phyloP scores from a whole-genome alignment of 2,113 vertebrate genomes.

The Synchiropus splendidus region DNA sequence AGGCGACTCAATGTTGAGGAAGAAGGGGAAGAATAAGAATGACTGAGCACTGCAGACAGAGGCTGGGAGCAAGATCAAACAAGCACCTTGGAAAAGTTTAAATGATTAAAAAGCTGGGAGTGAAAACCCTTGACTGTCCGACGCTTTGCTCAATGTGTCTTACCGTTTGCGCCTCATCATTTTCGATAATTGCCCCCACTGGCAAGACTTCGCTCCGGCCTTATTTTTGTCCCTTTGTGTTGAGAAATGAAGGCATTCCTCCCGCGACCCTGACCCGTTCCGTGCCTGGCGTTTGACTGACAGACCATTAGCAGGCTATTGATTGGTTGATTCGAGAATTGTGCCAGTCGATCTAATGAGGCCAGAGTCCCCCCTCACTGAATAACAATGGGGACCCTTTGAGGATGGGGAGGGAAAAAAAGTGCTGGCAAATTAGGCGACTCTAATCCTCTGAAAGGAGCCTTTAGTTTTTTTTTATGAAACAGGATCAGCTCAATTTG shows the following conservation, averaged over 20 bases:
- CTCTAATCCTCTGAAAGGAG: conserved; percentile 17
- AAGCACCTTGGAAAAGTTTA: conserved; percentile 36
- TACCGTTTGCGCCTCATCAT: conserved; percentile 44
- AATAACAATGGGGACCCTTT: conserved; percentile 44
- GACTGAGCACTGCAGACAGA: neutral
- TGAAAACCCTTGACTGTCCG: conserved; percentile 13
- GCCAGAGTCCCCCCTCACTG: conserved; percentile 35
- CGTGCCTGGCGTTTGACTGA: conserved; percentile 46
- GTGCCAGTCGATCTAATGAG: conserved; percentile 50
- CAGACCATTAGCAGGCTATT: conserved; percentile 58
- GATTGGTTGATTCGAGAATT: conserved; percentile 51
- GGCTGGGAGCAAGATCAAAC: conserved; percentile 13
- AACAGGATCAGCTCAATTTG: conserved; percentile 11
- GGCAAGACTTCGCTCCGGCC: conserved; percentile 30
- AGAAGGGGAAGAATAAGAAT: neutral
- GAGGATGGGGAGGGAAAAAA: conserved; percentile 29
- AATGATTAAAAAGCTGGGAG: conserved; percentile 32
- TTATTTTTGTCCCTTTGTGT: conserved; percentile 39
- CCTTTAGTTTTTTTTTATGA: conserved; percentile 13
- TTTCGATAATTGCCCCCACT: conserved; percentile 48
- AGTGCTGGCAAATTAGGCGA: conserved; percentile 27
- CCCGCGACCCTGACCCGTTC: conserved; percentile 53
- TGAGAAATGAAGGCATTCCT: conserved; percentile 50
- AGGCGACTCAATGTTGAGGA: conserved; percentile 12
- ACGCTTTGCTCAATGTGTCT: conserved; percentile 35